Base-by-base conservation (phyloP, 2,888 invertebrate species). In the Dilophus febrilis region DNA sequence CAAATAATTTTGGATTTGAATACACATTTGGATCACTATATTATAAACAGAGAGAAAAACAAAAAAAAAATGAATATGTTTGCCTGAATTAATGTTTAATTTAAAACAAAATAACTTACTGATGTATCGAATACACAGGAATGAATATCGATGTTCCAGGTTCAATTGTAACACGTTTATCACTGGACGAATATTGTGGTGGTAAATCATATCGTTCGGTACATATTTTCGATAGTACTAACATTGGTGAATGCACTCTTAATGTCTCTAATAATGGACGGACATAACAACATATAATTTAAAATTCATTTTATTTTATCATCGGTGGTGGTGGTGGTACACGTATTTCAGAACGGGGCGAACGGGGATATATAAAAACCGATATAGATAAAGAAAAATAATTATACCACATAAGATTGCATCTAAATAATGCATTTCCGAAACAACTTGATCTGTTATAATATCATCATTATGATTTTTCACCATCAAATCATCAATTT, bases 361-460 rank as follows among this genome's bases (percentile, higher is more conserved):
- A n/a, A n/a, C n/a, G n/a, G n/a, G n/a, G n/a, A n/a, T n/a, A n/a
- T n/a, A n/a, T n/a, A n/a, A n/a, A n/a, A n/a, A n/a, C n/a, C n/a
- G n/a, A n/a, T n/a, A 22, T 22, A 8, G 4, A 22, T 6, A 22
- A 22, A 22, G 5, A 22, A 10, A 43, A 46, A 45, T 48, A 68
- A 67, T 50, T 52, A 22, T 22, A 22, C 22, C 22, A 22, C 8
- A 22, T 2, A 68, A 50, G 7, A 66, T 62, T 48, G 61, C 58
- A 37, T 65, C 64, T 40, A 70, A 46, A 47, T 67, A 70, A 0
- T 53, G 52, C 61, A 71, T 58, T 22, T 66, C 64, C 44, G 52
- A 51, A 39, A 67, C 46, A 2, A 61, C 56, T 7, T 69, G 67
- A 46, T 66, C 67, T 6, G 57, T 63, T 6, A 69, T 45, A 42